Conservation (phyloP, 2,888 invertebrate genomes). For the Noctua pronuba region DNA sequence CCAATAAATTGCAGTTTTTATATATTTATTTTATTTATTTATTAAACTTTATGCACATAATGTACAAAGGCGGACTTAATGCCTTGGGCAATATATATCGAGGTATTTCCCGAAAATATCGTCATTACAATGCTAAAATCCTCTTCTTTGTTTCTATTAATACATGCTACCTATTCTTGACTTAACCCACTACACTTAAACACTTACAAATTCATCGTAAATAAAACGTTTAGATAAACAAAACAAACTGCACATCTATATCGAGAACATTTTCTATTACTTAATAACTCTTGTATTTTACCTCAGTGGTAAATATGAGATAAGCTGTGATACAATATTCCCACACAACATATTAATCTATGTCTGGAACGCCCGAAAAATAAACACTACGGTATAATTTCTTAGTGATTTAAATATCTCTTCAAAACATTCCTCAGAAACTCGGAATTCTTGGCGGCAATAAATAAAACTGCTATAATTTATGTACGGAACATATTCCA, state of each 20-base stretch:
- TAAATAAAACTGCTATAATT: slow-evolving; percentile 47
- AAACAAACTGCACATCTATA: too few species aligned
- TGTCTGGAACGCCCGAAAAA: slow-evolving; percentile 8
- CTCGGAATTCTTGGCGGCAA: not conserved
- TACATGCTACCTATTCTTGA: too few species aligned
- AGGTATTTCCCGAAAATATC: not conserved
- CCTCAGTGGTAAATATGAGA: not conserved
- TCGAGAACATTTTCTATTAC: not conserved
- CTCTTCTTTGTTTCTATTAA: too few species aligned
- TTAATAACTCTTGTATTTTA: not conserved
- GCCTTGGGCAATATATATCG: too few species aligned
- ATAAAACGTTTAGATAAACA: too few species aligned
- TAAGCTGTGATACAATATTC: slow-evolving; percentile 1
- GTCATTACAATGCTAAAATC: too few species aligned
- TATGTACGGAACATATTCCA: not conserved
- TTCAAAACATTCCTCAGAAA: slow-evolving; percentile 6
- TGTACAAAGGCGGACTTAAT: too few species aligned
- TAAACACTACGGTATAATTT: slow-evolving; percentile 18
- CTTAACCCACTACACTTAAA: not conserved
- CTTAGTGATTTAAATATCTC: not conserved
- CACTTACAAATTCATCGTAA: not conserved
- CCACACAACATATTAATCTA: slow-evolving; percentile 12
- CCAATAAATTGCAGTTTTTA: not conserved
- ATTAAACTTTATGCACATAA: too few species aligned
- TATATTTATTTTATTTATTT: too few species aligned